phyloP scores from a whole-genome alignment of 2,888 invertebrate genomes.

The Plemyria rubiginata region DNA sequence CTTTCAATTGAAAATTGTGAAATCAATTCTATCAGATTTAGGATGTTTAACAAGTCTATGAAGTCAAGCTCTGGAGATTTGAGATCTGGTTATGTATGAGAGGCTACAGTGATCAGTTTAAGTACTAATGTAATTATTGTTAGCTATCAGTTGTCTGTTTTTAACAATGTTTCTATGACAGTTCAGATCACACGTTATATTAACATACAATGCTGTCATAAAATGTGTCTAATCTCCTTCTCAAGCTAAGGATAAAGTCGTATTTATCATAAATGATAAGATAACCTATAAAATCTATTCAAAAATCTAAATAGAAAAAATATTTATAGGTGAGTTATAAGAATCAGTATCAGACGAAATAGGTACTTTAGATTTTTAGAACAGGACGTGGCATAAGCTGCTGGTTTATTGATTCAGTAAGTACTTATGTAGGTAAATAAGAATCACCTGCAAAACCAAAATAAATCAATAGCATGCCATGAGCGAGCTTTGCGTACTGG shows the following conservation, averaged over 20 bases:
- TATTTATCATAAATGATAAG: conserved; percentile 48
- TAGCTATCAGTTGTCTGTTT: no score
- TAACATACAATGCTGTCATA: background rate
- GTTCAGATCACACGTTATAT: no score
- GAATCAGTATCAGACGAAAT: background rate
- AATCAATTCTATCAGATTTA: no score
- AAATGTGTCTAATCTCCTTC: conserved; percentile 9
- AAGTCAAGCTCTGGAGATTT: no score
- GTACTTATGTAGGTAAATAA: conserved; percentile 13
- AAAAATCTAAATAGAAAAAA: conserved; percentile 13
- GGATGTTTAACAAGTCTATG: no score
- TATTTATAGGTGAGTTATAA: background rate
- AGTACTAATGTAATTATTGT: no score
- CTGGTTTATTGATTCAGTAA: background rate
- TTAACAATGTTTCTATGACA: no score
- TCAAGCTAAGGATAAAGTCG: conserved; percentile 13
- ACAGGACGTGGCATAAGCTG: background rate
- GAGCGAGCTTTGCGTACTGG: conserved; percentile 14
- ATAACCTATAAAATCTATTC: conserved; percentile 45
- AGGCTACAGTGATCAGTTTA: no score
- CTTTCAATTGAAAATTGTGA: no score
- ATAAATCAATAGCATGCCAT: conserved; percentile 26
- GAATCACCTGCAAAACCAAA: conserved; percentile 20
- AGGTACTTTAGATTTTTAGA: background rate
- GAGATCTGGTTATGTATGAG: no score